Evolutionary conservation across 2,797 vertebrate genomes (phyloP).

Genomic region (Graptemys geographica): DNA sequence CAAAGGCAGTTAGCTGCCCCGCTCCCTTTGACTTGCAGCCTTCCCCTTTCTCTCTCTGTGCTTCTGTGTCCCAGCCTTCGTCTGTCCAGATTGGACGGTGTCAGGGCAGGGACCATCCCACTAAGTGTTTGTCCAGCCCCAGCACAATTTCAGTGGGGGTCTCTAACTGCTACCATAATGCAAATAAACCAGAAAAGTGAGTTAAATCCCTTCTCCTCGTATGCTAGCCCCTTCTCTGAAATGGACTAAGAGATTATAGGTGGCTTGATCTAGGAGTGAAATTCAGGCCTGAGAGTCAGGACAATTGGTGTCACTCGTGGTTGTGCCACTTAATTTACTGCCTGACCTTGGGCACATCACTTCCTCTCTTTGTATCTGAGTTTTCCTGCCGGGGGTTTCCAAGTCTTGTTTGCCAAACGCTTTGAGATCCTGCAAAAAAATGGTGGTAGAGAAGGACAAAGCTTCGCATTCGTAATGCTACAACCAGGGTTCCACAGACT

Average conservation of each 20-base stretch:
- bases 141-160: neutral
- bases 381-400: neutral
- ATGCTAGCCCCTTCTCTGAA: neutral
- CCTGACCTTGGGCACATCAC: neutral
- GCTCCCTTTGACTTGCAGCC: neutral
- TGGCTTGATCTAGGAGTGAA: neutral
- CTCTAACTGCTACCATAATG: neutral
- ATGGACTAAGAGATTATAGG: too few relatives aligned
- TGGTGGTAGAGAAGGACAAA: neutral
- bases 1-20: neutral
- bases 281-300: fast-evolving
- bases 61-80: neutral
- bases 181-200: neutral
- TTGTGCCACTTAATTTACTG: neutral
- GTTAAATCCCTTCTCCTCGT: neutral
- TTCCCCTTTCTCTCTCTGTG: neutral
- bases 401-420: constrained; percentile 15
- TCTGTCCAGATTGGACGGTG: neutral
- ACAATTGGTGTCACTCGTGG: neutral
- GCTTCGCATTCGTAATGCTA: neutral
- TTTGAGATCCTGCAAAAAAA: fast-evolving
- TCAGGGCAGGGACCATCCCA: neutral
- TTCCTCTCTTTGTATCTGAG: neutral
- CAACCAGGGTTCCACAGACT: fast-evolving
- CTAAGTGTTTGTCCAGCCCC: neutral